These are phyloP conservation scores for Ophioninae sp. DNA, from an alignment of 2,888 invertebrate genomes.

Conservation along the genomic window DNA sequence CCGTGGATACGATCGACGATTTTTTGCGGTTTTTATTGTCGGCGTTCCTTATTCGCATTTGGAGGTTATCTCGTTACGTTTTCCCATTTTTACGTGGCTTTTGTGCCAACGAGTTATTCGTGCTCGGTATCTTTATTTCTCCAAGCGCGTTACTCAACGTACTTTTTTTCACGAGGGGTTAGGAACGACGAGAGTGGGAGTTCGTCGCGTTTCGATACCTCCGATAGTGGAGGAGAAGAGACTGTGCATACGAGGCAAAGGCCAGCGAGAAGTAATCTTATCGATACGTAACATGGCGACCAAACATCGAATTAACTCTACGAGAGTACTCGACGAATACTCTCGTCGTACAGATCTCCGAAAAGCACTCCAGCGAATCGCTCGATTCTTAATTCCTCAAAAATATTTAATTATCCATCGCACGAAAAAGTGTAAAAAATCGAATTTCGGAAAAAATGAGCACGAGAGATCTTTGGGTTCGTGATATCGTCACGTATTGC, in stretches of 20 bases:
- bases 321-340: background rate
- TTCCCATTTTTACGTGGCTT: no score
- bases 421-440: conserved; percentile 9
- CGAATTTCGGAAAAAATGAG: conserved; percentile 64
- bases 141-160: background rate
- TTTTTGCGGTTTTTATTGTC: no score
- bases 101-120: no score
- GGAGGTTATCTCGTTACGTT: no score
- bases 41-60: no score
- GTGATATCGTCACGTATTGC: conserved; percentile 72
- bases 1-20: no score
- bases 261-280: conserved; percentile 19
- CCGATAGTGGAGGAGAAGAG: background rate
- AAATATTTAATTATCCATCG: background rate
- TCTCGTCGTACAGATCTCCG: conserved; percentile 14
- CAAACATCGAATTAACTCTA: background rate
- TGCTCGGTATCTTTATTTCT: no score
- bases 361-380: conserved; percentile 2
- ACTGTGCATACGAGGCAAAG: background rate
- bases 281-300: background rate
- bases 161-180: background rate
- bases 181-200: background rate
- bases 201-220: background rate
- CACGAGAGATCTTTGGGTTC: conserved; percentile 73
- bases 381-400: background rate